Evolutionary conservation across 2,888 invertebrate genomes (phyloP).

Genomic region (Helobdella robusta): DNA sequence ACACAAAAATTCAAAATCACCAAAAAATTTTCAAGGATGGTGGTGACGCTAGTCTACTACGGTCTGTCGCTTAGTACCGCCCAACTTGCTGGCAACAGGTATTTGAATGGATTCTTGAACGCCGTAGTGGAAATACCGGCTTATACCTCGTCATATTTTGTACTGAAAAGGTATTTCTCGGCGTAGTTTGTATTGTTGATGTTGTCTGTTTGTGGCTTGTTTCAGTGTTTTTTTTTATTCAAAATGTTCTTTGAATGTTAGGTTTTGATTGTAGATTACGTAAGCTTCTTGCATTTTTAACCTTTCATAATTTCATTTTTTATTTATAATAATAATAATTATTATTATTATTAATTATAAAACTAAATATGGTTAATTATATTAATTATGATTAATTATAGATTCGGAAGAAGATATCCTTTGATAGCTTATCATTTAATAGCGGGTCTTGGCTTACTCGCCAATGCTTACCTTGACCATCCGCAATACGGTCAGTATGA

Average conservation of each 20-base stretch:
- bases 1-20: background rate
- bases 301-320: background rate
- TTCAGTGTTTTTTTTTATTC: conserved; percentile 1
- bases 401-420: conserved; percentile 35
- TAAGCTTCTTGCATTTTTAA: background rate
- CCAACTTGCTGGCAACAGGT: conserved; percentile 39
- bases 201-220: background rate
- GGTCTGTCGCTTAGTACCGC: conserved; percentile 40
- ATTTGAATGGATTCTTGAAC: conserved; percentile 36
- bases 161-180: conserved; percentile 31
- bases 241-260: background rate
- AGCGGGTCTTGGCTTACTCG: conserved; percentile 40
- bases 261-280: background rate
- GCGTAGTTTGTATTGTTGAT: background rate
- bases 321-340: too few species aligned
- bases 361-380: background rate
- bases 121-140: conserved; percentile 37
- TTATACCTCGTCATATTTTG: conserved; percentile 34
- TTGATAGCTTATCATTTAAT: conserved; percentile 34
- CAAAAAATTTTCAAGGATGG: conserved; percentile 36
- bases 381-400: conserved; percentile 16
- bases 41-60: conserved; percentile 40
- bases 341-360: background rate
- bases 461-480: conserved; percentile 26
- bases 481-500: background rate